Evolutionary conservation across 2,888 invertebrate genomes (phyloP), one percentile per base, ranked within the genome.

Genomic region (Drosophila emarginata): DNA sequence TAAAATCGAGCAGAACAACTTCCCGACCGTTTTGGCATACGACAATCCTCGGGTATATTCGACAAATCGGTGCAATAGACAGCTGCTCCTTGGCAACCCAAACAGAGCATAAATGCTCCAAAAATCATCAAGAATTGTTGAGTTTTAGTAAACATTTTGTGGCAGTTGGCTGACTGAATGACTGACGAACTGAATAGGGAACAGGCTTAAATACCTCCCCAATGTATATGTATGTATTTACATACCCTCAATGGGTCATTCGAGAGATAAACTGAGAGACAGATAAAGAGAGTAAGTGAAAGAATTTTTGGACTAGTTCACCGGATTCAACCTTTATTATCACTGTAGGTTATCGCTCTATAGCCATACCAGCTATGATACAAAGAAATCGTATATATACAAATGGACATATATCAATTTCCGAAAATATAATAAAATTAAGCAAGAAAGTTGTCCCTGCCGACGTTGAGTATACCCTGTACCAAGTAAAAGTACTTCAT

Each of bases 11-110:
- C 96, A 58, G 94, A 93, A 87, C 97, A 97, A 1, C 95, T 95
- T 1, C 97, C 97, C 36, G 92, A 92, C 64, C 87, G 94, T 69
- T 93, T 93, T 32, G 95, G 94, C 88, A 95, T 93, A 92, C 94
- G 94, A 76, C 96, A 96, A n/a, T 85, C 77, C 79, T 85, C 77
- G n/a, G 80, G 80, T 12, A 87, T 77, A 2, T 23, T 54, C 28
- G 58, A 11, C 1, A 86, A 64, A 40, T 73, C 75, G 21, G 67
- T 57, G 11, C 60, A 59, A 9, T 61, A 58, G 40, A 63, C 21
- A 14, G 64, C 67, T 0, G 75, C 70, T 4, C 58, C 61, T 6
- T 52, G 58, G 26, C 15, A 12, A n/a, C n/a, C n/a, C 62, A 67
- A 58, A 71, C 75, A 36, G 74, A 67, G 28, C 65, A 56, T 65